Evolutionary conservation across 2,113 vertebrate species (phyloP).

Genomic region (Chascanopsetta lugubris): DNA sequence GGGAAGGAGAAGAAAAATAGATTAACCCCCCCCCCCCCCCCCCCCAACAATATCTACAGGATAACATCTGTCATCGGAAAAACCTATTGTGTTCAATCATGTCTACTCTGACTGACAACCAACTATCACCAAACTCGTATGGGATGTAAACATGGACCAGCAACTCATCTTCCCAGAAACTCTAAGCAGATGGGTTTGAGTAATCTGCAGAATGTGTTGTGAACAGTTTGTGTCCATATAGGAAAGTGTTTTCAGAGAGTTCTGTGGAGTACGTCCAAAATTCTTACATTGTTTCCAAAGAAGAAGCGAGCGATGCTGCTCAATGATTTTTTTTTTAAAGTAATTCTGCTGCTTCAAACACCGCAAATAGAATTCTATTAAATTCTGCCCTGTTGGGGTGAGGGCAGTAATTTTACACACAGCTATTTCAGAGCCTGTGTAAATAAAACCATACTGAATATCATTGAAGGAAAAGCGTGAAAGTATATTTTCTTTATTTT

Average conservation of each 20-base stretch:
- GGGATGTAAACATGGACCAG: neutral
- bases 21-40: too few relatives aligned
- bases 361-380: conserved; percentile 13
- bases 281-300: neutral
- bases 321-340: conserved; percentile 3
- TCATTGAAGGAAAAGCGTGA: neutral
- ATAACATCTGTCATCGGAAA: too few relatives aligned
- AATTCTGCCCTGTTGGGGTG: neutral
- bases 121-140: neutral
- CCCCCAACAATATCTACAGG: too few relatives aligned
- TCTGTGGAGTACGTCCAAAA: neutral
- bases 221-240: neutral
- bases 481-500: neutral
- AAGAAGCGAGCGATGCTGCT: neutral
- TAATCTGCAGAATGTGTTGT: conserved; percentile 3
- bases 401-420: conserved; percentile 4
- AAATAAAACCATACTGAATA: neutral
- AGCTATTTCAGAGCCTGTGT: neutral
- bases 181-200: neutral
- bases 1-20: too few relatives aligned
- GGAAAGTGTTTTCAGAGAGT: neutral
- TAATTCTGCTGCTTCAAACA: neutral
- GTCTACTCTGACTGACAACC: too few relatives aligned
- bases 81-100: too few relatives aligned
- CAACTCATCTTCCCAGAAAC: neutral